Evolutionary conservation across 2,888 invertebrate genomes (phyloP).

Genomic region (Arrhopalites spinosus): DNA sequence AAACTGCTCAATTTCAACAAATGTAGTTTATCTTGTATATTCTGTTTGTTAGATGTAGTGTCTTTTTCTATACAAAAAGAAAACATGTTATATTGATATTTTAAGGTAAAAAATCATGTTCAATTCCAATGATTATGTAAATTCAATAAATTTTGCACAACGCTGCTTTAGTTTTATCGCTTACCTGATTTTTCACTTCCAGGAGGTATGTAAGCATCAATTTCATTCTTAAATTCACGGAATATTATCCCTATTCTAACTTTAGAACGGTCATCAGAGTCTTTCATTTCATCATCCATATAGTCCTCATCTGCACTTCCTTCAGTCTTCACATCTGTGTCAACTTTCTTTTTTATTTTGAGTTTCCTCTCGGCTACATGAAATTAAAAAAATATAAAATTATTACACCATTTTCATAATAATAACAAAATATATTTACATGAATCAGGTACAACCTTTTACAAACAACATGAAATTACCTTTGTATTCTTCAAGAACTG

Average conservation of each 20-base stretch:
- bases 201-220: slow-evolving; percentile 59
- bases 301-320: slow-evolving; percentile 64
- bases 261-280: slow-evolving; percentile 74
- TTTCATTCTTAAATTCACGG: slow-evolving; percentile 79
- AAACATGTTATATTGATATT: background rate
- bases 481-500: slow-evolving; percentile 90
- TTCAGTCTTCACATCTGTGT: slow-evolving; percentile 54
- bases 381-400: too few species aligned
- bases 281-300: slow-evolving; percentile 76
- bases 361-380: slow-evolving; percentile 50
- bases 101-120: background rate
- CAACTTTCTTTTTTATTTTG: slow-evolving; percentile 60
- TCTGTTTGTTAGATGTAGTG: slow-evolving; percentile 47
- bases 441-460: too few species aligned
- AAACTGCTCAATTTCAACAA: slow-evolving; percentile 54
- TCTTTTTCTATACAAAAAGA: slow-evolving; percentile 41
- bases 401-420: too few species aligned
- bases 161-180: slow-evolving; percentile 19
- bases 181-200: slow-evolving; percentile 44
- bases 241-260: slow-evolving; percentile 79
- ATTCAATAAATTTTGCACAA: slow-evolving; percentile 34
- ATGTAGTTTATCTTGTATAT: slow-evolving; percentile 54
- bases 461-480: slow-evolving; percentile 45
- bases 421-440: too few species aligned
- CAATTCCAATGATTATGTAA: background rate